phyloP scores from a whole-genome alignment of 2,797 vertebrate genomes.

The Scomberomorus guttatus region DNA sequence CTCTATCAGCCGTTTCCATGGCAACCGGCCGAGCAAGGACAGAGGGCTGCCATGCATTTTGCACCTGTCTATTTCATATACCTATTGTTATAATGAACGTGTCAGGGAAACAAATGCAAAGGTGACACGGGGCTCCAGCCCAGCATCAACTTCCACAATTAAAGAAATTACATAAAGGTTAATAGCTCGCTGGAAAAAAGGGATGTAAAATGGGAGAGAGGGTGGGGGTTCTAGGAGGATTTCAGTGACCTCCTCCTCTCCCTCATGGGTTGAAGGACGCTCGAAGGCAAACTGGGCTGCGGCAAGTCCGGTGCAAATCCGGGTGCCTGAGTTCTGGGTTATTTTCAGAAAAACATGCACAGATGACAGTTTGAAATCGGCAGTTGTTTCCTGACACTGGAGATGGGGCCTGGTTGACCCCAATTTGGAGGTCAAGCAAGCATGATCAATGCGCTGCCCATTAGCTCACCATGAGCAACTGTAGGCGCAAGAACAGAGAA shows the following conservation, averaged over 20 bases:
- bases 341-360: conserved; percentile 55
- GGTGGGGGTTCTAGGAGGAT: conserved; percentile 15
- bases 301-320: conserved; percentile 30
- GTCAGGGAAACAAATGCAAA: conserved; percentile 75
- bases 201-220: conserved; percentile 44
- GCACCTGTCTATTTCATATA: conserved; percentile 86
- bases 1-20: conserved; percentile 91
- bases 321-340: conserved; percentile 25
- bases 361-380: conserved; percentile 60
- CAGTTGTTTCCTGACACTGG: conserved; percentile 63
- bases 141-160: conserved; percentile 72
- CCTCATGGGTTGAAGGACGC: conserved; percentile 67
- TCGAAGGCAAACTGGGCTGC: conserved; percentile 45
- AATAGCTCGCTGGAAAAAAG: conserved; percentile 53
- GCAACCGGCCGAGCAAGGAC: conserved; percentile 87
- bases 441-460: conserved; percentile 79
- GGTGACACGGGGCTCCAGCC: conserved; percentile 56
- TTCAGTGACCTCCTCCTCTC: conserved; percentile 61
- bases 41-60: conserved; percentile 87
- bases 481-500: conserved; percentile 54
- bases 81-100: conserved; percentile 83
- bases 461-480: conserved; percentile 72
- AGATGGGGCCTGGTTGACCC: conserved; percentile 80
- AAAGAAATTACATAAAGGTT: conserved; percentile 78
- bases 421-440: conserved; percentile 85